Conservation (phyloP, 2,113 vertebrate species). For the crab-eating macaque (Macaca fascicularis) region T2T-MFA8v1.1 NC_088380.1:104702501-104703000, state of each 20-base stretch:
- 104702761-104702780: not conserved
- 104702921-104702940: not conserved
- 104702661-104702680: not conserved
- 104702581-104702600: not conserved
- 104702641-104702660: not conserved
- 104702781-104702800: not conserved
- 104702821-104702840: not conserved
- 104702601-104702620: not conserved
- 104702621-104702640: not conserved
- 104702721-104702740: not conserved
- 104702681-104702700: not conserved
- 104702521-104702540: not conserved
- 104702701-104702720: not conserved
- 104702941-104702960: not conserved
- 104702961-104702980: not conserved
- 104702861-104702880: not conserved
- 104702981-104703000: not conserved
- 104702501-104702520: conserved; percentile 7
- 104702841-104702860: not conserved
- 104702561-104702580: not conserved
- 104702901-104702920: not conserved
- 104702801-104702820: not conserved
- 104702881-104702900: too few species aligned
- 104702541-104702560: not conserved
- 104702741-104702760: not conserved